Evolutionary conservation across 2,888 invertebrate species (phyloP).

Genomic region (Diarsia brunnea): DNA sequence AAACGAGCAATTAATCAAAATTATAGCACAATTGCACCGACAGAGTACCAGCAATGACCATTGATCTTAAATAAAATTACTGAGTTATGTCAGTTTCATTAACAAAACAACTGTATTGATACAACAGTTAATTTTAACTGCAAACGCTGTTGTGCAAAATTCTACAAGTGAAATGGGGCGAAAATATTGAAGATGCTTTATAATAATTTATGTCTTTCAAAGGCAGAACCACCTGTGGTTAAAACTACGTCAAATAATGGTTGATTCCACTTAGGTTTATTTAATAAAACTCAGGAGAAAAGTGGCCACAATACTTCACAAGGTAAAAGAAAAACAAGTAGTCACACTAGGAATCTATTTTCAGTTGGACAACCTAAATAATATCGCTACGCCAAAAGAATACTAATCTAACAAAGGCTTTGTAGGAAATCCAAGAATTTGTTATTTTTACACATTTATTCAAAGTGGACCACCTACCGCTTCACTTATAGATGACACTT

Average conservation of each 20-base stretch:
- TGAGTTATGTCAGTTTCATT: conserved; percentile 54
- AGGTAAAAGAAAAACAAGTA: conserved; percentile 14
- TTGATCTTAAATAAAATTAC: conserved; percentile 62
- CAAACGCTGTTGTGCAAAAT: conserved; percentile 5
- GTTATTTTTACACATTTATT: conserved; percentile 50
- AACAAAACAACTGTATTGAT: conserved; percentile 41
- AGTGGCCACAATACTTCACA: background rate
- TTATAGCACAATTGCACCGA: conserved; percentile 55
- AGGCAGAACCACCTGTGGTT: background rate
- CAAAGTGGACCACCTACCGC: conserved; percentile 59
- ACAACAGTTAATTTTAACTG: conserved; percentile 30
- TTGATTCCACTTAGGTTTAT: background rate
- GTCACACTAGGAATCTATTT: conserved; percentile 15
- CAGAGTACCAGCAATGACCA: conserved; percentile 50
- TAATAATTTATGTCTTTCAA: background rate
- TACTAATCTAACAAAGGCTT: conserved; percentile 53
- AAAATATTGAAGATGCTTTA: conserved; percentile 12
- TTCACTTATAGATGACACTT: conserved; percentile 38
- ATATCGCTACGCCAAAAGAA: conserved; percentile 44
- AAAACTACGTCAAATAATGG: background rate
- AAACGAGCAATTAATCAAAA: conserved; percentile 80
- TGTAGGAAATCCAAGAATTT: conserved; percentile 42
- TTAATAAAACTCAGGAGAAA: background rate
- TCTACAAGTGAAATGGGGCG: conserved; percentile 8
- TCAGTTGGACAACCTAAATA: conserved; percentile 45